Percentiles rank a stretch among this genome's conserved stretches.
phyloP scores from a whole-genome alignment of 2,888 invertebrate species.

The Poecilus cupreus region DNA sequence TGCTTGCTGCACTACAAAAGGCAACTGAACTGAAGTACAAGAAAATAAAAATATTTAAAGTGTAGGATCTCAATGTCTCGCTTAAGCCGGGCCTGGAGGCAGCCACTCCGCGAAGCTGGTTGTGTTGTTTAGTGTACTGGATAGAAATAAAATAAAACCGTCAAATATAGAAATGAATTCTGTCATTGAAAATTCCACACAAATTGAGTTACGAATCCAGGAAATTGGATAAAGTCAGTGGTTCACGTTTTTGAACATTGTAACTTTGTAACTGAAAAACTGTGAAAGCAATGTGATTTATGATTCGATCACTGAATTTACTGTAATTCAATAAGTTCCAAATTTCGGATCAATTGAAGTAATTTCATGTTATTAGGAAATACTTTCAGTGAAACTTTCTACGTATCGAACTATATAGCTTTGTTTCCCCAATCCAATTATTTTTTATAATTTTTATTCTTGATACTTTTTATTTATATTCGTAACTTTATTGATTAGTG shows the following conservation, averaged over 20 bases:
- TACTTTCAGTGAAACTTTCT: background rate
- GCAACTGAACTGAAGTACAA: no score
- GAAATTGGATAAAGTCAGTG: constrained; percentile 24
- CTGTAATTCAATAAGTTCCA: constrained; percentile 23
- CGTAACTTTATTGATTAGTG: no score
- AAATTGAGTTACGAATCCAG: constrained; percentile 34
- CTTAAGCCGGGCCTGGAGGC: no score
- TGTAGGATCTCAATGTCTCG: no score
- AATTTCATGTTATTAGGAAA: background rate
- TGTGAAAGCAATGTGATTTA: constrained; percentile 28
- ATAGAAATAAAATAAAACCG: background rate
- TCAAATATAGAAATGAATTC: constrained; percentile 24
- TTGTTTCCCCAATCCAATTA: background rate
- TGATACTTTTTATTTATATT: no score
- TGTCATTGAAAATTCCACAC: constrained; percentile 31
- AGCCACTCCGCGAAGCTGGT: no score
- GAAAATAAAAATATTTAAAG: no score
- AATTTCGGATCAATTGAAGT: background rate
- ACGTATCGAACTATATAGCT: background rate
- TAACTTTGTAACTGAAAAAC: constrained; percentile 33
- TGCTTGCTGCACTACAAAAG: no score
- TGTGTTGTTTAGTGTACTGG: background rate
- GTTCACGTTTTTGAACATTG: background rate
- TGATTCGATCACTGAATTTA: constrained; percentile 7
- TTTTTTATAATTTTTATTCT: background rate